A percentile compares a stretch with the other conserved stretches of the same genome.
These are phyloP conservation scores for Sander lucioperca DNA, from an alignment of 2,113 vertebrate species.

Conservation along the genomic window DNA sequence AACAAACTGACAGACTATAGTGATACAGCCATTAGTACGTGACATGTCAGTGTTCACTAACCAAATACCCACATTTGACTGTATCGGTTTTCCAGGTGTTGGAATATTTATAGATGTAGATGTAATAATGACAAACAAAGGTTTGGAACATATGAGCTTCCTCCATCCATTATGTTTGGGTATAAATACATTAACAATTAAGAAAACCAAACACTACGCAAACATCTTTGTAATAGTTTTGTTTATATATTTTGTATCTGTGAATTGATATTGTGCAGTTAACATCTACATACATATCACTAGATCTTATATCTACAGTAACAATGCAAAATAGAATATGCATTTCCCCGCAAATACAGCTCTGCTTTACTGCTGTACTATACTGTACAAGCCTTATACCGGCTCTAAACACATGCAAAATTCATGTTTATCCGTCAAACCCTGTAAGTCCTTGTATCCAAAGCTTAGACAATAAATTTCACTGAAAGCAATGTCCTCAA, in stretches of 20 bases:
- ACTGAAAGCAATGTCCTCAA: slow-evolving; percentile 47
- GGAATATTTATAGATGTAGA: not conserved
- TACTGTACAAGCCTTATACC: not conserved
- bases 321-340: not conserved
- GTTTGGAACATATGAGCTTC: not conserved
- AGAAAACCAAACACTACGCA: not conserved
- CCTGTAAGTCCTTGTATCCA: slow-evolving; percentile 38
- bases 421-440: slow-evolving; percentile 25
- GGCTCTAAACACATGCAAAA: slow-evolving; percentile 42
- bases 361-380: slow-evolving; percentile 1
- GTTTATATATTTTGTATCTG: not conserved
- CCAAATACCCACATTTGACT: not conserved
- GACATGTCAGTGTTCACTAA: not conserved
- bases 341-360: not conserved
- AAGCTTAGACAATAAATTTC: slow-evolving; percentile 61
- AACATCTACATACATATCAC: not conserved
- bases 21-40: not conserved
- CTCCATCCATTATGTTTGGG: not conserved
- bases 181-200: not conserved
- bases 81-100: not conserved
- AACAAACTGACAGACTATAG: not conserved
- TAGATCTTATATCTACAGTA: not conserved
- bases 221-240: not conserved
- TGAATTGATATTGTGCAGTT: not conserved
- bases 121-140: not conserved